These are phyloP conservation scores for Xiphophorus maculatus DNA, from an alignment of 2,113 vertebrate species.

Conservation along the genomic window DNA sequence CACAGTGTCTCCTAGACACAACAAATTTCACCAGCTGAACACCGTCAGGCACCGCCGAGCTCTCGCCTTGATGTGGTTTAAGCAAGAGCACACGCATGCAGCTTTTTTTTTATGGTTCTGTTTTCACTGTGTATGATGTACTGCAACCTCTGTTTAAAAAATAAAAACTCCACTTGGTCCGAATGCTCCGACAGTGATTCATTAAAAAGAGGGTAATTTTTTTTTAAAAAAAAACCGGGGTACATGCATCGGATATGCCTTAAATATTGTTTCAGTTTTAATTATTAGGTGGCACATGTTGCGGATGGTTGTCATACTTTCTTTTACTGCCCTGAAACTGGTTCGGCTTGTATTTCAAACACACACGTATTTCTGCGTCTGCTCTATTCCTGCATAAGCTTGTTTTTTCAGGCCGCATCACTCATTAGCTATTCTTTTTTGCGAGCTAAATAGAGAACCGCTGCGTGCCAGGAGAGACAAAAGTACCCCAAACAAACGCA, in stretches of 20 bases:
- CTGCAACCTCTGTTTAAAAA: not conserved
- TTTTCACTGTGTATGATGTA: constrained; percentile 27
- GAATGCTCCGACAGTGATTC: constrained; percentile 42
- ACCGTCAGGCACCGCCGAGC: not conserved
- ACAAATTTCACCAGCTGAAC: constrained; percentile 28
- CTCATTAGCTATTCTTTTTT: not conserved
- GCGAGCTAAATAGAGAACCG: not conserved
- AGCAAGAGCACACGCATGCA: constrained; percentile 21
- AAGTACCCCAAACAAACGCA: not conserved
- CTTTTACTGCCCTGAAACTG: not conserved
- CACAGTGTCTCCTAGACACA: constrained; percentile 27
- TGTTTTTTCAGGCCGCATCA: not conserved
- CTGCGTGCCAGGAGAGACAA: not conserved
- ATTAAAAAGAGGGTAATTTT: not conserved
- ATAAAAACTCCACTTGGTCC: constrained; percentile 38
- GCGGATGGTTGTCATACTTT: not conserved
- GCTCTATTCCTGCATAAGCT: not conserved
- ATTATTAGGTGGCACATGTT: not conserved
- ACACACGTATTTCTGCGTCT: not conserved
- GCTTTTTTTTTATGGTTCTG: constrained; percentile 9
- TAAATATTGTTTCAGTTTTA: constrained; percentile 12
- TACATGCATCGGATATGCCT: constrained; percentile 10
- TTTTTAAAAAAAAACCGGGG: not conserved
- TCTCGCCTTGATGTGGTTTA: constrained; percentile 18
- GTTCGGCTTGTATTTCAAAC: not conserved